Percentiles rank a stretch among this genome's conserved stretches.
Conservation (phyloP, 2,797 vertebrate species). For the Microcaecilia unicolor region DNA sequence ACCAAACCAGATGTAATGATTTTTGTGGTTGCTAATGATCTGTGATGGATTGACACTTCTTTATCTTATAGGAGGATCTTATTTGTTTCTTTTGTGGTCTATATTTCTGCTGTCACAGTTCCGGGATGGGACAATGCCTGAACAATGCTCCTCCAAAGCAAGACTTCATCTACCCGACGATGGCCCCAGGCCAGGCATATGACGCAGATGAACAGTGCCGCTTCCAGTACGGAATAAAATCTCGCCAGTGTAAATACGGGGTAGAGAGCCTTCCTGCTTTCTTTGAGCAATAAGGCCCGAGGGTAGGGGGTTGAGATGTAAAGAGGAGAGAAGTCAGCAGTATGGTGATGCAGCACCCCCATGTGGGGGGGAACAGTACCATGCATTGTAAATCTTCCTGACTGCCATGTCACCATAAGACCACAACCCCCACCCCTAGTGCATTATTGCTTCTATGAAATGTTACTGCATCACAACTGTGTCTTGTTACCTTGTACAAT, state of each 20-base stretch:
- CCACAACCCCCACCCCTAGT: no score
- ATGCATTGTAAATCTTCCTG: not conserved
- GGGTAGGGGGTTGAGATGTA: not conserved
- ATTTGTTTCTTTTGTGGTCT: no score
- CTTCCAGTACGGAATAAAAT: conserved; percentile 95
- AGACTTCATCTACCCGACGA: conserved; percentile 92
- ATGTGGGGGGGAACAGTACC: not conserved
- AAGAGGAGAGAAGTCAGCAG: no score
- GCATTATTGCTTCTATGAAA: no score
- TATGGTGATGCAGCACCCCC: no score
- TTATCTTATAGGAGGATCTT: no score
- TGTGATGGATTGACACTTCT: no score
- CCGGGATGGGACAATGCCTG: conserved; percentile 87
- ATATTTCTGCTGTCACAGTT: conserved; percentile 51
- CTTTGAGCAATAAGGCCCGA: conserved; percentile 39
- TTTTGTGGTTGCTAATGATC: no score
- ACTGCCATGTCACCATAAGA: no score
- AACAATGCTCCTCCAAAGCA: conserved; percentile 89
- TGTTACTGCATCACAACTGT: no score
- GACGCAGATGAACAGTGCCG: conserved; percentile 94
- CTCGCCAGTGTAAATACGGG: conserved; percentile 98
- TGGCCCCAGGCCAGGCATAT: conserved; percentile 88
- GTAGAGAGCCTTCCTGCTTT: conserved; percentile 81
- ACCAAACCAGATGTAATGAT: no score
- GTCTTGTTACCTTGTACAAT: no score